Evolutionary conservation across 1,140 invertebrate genomes (phyloP).

Genomic region (Drosophila bifasciata): DNA sequence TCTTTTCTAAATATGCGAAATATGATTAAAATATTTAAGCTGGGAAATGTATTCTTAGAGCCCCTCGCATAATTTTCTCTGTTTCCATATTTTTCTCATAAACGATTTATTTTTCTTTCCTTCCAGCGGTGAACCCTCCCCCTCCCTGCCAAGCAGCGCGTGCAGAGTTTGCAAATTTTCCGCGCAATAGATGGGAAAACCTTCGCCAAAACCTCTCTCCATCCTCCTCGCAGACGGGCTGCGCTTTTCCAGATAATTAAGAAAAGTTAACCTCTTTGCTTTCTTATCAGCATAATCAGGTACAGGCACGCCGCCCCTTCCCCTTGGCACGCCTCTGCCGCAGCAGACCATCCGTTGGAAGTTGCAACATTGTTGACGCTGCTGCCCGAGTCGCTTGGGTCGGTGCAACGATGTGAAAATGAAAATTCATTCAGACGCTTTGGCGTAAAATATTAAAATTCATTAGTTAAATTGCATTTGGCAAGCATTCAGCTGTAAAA

Average conservation of each 20-base stretch:
- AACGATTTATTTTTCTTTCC: not conserved
- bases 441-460: constrained; percentile 83
- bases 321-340: not conserved
- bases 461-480: constrained; percentile 83
- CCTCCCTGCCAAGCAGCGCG: constrained; percentile 17
- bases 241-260: constrained; percentile 80
- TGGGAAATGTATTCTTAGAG: not conserved
- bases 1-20: no score
- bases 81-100: not conserved
- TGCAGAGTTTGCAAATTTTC: constrained; percentile 47
- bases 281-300: constrained; percentile 80
- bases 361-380: constrained; percentile 57
- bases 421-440: constrained; percentile 81
- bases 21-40: no score
- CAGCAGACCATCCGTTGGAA: constrained; percentile 26
- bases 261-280: constrained; percentile 80
- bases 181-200: constrained; percentile 11
- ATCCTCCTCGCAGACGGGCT: constrained; percentile 39
- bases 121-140: not conserved
- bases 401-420: constrained; percentile 84
- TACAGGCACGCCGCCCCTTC: constrained; percentile 30
- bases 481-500: constrained; percentile 81
- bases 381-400: constrained; percentile 31
- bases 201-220: constrained; percentile 26
- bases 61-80: not conserved